These are phyloP conservation scores for Saxidomus purpurata DNA, from an alignment of 1,140 invertebrate species.

Conservation along the genomic window DNA sequence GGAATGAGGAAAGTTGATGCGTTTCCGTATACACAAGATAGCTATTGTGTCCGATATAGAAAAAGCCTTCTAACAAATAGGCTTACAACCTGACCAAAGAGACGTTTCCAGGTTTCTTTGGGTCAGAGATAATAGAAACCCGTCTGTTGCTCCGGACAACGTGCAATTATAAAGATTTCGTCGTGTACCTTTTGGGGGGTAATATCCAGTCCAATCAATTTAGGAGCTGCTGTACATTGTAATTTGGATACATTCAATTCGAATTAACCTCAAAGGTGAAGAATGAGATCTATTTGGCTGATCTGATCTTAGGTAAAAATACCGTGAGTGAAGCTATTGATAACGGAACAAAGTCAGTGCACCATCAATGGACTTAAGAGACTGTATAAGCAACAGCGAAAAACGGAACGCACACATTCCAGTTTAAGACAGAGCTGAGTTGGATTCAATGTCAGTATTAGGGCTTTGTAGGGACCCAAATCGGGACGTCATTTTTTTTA, in stretches of 20 bases:
- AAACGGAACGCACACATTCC: background rate
- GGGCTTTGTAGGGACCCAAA: background rate
- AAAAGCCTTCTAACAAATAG: conserved; percentile 15
- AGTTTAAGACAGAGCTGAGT: background rate
- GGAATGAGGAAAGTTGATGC: background rate
- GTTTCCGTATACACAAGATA: conserved; percentile 29
- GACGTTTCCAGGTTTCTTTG: conserved; percentile 20
- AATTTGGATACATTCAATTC: conserved; percentile 31
- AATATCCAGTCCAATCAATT: background rate
- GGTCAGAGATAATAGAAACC: background rate
- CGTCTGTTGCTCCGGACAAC: background rate
- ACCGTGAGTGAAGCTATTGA: conserved; percentile 18
- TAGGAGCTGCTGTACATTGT: background rate
- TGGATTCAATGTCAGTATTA: background rate
- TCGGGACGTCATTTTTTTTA: background rate
- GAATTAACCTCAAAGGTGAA: conserved; percentile 6
- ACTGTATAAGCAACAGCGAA: conserved; percentile 1
- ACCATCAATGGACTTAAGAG: conserved; percentile 33
- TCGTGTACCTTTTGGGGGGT: conserved; percentile 13
- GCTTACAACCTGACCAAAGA: background rate
- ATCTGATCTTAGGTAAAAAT: background rate
- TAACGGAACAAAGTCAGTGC: background rate
- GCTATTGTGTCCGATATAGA: background rate
- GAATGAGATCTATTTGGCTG: conserved; percentile 14
- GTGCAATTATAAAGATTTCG: background rate